Conservation (phyloP, 2,113 vertebrate genomes). For the Rhynchomys soricoides region DNA sequence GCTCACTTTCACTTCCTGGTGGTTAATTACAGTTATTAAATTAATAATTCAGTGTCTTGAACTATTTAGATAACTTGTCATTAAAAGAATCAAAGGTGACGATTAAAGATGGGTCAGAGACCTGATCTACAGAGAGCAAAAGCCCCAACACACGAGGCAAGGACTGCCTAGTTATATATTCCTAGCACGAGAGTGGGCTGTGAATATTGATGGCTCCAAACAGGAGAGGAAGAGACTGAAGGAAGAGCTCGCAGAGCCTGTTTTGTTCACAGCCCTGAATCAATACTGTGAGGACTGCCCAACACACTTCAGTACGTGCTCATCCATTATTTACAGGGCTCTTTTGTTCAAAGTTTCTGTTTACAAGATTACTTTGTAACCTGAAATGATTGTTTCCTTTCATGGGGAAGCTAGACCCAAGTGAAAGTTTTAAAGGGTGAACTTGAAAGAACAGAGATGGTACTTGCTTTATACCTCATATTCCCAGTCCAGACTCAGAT, state of each 20-base stretch:
- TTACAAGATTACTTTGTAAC: constrained; percentile 92
- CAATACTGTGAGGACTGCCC: constrained; percentile 87
- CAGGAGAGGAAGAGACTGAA: constrained; percentile 51
- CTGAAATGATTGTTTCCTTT: constrained; percentile 90
- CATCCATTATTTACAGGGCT: constrained; percentile 92
- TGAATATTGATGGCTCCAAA: constrained; percentile 74
- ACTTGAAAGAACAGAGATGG: constrained; percentile 76
- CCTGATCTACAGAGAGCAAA: constrained; percentile 61
- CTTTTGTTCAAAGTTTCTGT: constrained; percentile 92
- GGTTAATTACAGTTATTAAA: constrained; percentile 53
- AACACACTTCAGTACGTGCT: constrained; percentile 87
- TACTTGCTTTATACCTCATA: constrained; percentile 85
- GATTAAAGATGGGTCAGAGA: constrained; percentile 66
- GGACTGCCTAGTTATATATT: constrained; percentile 52
- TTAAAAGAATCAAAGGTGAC: constrained; percentile 70
- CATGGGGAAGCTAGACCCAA: constrained; percentile 69
- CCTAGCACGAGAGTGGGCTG: constrained; percentile 70
- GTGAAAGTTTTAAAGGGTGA: constrained; percentile 78
- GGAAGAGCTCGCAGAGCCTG: constrained; percentile 73
- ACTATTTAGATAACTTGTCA: constrained; percentile 68
- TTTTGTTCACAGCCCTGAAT: constrained; percentile 85
- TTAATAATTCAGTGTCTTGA: constrained; percentile 78
- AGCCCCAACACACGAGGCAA: constrained; percentile 67
- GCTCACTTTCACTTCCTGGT: constrained; percentile 15
- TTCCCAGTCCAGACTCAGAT: constrained; percentile 77